Base-by-base conservation (phyloP, 2,888 invertebrate genomes). In the Oligia strigilis region DNA sequence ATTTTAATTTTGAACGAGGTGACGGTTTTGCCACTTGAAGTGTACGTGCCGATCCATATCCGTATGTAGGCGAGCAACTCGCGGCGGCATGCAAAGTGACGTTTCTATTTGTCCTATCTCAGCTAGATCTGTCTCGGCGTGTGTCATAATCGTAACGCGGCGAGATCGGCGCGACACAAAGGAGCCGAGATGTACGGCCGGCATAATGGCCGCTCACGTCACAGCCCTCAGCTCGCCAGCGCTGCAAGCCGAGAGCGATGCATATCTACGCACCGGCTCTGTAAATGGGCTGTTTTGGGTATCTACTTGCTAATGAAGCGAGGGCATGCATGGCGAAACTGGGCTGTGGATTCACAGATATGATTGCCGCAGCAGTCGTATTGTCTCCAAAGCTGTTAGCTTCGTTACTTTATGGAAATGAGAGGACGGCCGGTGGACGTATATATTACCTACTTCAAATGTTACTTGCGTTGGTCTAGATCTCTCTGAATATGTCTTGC, bases 291-390 rank as follows among this genome's bases (percentile, higher is more conserved):
- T 94, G 95, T 96, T 97, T 97, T 95, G 96, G 96, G 95, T 95
- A 96, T 96, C 96, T 94, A 94, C 95, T 96, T 96, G 95, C 96
- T 97, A 97, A 97, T 97, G 97, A 96, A 97, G 95, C 93, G 91
- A 91, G 90, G 92, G 91, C 89, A 93, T 93, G 93, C 92, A 93
- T 92, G 91, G 94, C 93, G 93, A 94, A 96, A 96, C 95, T 94
- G 91, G 94, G 93, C 93, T 93, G 93, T 92, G 94, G 93, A 95
- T 94, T 93, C 93, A 94, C 92, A 94, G 95, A 95, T 96, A 95
- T 95, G 95, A 95, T 93, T 90, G 90, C 92, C 90, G 89, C 94
- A 94, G 94, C 94, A 92, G 93, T 91, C 89, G 90, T 92, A 94
- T 94, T 94, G 94, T 94, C 92, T 92, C 89, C 89, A 90, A 89